Base-by-base conservation (phyloP, 2,113 vertebrate species). In the Scytalopus superciliaris region DNA sequence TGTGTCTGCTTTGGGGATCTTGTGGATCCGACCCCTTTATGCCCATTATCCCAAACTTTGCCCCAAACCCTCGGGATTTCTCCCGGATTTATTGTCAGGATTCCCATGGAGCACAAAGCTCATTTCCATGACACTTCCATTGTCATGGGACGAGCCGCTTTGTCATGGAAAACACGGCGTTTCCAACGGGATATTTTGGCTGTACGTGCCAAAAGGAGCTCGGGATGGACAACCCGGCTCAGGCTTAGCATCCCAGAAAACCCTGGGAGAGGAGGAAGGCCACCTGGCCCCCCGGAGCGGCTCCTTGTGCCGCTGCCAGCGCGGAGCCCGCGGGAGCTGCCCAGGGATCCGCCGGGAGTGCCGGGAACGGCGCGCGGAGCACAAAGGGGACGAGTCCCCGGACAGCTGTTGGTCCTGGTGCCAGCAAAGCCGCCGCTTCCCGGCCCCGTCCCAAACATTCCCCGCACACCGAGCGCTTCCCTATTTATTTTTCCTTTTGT, bases 1-100 rank as follows among this genome's bases (percentile, higher is more conserved):
- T 3, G 10, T 37, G 1, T 7, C 27, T 8, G 0, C 0, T 5
- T 5, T 3, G 30, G 2, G 83, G 57, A 5, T 24, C 40, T 24
- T 16, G 6, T 2, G 14, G 17, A 2, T 37, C n/a, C 3, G 28
- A 1, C 7, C 30, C 72, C 0, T 2, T 2, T 12, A 19, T 4
- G 31, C 17, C 5, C 14, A 2, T 30, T 18, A 8, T 4, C 62
- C 1, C 56, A 15, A 68, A 62, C 59, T 77, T 89, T 45, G 59
- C 74, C 35, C 7, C 2, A 55, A 16, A 64, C 12, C 30, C 2
- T 1, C 27, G 4, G 0, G 42, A 6, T 87, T 63, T 44, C 53
- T 39, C 33, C 19, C n/a, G 49, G 19, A 2, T 70, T 35, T 8
- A 22, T 17, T 76, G 83, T n/a, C 35, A 10, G 52, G 27, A 24